Conservation (phyloP, 2,797 vertebrate genomes). For the Eospalax fontanierii region DNA sequence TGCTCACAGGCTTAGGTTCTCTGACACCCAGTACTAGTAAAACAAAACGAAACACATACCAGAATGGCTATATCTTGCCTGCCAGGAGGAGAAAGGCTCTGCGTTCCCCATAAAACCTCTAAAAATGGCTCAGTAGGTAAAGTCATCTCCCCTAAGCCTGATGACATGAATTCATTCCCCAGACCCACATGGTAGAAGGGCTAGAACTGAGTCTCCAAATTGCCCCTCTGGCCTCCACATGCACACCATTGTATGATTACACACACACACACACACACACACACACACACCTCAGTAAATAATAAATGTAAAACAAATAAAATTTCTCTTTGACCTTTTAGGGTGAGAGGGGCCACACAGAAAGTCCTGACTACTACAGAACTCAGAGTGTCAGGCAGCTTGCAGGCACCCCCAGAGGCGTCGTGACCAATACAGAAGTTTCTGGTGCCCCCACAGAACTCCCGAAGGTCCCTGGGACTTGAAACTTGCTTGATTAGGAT, state of each 20-base stretch:
- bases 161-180: background rate
- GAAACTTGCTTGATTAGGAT: background rate
- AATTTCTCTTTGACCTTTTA: background rate
- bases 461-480: background rate
- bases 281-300: background rate
- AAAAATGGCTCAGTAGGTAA: background rate
- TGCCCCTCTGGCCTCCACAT: too few relatives aligned
- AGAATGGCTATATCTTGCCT: background rate
- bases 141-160: background rate
- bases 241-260: background rate
- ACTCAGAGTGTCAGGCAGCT: background rate
- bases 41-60: background rate
- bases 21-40: too few relatives aligned
- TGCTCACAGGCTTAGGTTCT: too few relatives aligned
- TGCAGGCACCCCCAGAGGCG: background rate
- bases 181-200: background rate
- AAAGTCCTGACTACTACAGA: accelerated
- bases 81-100: background rate
- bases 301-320: background rate
- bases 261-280: too few relatives aligned
- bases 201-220: too few relatives aligned
- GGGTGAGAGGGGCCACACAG: accelerated
- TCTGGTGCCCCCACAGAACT: background rate
- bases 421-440: background rate
- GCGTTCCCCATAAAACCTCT: background rate